A percentile compares a stretch with the other conserved stretches of the same genome.
Conservation (phyloP, 2,113 vertebrate genomes). For the Hassar affinis region DNA sequence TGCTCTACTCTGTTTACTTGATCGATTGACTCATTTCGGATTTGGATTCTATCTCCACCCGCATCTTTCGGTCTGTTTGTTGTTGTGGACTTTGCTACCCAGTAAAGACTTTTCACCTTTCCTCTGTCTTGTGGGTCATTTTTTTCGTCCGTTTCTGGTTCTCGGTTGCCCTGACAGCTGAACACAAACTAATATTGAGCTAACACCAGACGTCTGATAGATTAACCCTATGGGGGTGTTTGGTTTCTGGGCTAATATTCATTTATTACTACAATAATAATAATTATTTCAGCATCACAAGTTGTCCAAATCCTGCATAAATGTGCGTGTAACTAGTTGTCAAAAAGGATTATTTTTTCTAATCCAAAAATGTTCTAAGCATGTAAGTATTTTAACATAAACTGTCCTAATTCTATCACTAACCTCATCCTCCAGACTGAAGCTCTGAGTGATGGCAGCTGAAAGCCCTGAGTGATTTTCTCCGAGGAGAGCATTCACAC, state of each 20-base stretch:
- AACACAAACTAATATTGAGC: background rate
- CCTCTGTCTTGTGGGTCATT: too few species aligned
- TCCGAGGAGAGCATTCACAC: constrained; percentile 40
- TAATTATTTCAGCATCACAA: background rate
- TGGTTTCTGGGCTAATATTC: background rate
- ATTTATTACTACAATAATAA: background rate
- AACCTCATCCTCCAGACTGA: constrained; percentile 3
- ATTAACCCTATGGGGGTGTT: background rate
- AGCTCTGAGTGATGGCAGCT: constrained; percentile 30
- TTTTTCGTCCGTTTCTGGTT: too few species aligned
- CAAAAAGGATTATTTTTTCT: background rate
- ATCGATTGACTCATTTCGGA: too few species aligned
- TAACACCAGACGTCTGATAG: background rate
- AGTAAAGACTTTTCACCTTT: too few species aligned
- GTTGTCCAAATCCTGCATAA: background rate
- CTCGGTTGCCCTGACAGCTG: background rate
- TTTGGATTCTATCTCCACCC: too few species aligned
- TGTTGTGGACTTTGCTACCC: too few species aligned
- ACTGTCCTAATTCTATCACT: background rate
- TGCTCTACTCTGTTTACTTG: too few species aligned
- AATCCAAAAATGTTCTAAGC: background rate
- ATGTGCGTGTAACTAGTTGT: background rate
- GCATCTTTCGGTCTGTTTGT: too few species aligned
- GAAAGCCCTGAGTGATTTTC: constrained; percentile 45
- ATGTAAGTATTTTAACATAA: background rate